These are phyloP conservation scores for Aphyosemion australe DNA, from an alignment of 2,113 vertebrate genomes.

Conservation along the genomic window DNA sequence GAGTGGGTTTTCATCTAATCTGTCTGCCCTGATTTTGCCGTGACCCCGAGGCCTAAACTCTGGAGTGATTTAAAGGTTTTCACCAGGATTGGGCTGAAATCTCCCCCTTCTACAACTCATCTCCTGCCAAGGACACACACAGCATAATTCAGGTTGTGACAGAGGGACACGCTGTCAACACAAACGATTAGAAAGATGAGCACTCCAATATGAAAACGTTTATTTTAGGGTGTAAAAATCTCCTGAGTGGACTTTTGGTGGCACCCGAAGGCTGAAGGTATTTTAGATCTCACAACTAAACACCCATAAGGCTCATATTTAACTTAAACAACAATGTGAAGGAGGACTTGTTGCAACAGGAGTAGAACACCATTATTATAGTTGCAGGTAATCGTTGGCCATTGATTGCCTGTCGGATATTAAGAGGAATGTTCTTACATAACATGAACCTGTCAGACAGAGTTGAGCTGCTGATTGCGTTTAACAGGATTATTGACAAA, in stretches of 20 bases:
- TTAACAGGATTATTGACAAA: not conserved
- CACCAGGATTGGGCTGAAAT: slow-evolving; percentile 54
- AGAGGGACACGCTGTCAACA: slow-evolving; percentile 1
- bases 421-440: not conserved
- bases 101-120: slow-evolving; percentile 56
- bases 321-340: not conserved
- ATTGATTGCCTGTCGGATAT: slow-evolving; percentile 1
- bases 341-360: not conserved
- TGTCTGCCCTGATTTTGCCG: slow-evolving; percentile 31
- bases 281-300: no score
- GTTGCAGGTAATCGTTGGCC: not conserved
- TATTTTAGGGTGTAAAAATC: not conserved
- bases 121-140: slow-evolving; percentile 43
- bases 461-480: not conserved
- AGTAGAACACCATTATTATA: not conserved
- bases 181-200: not conserved
- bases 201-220: not conserved
- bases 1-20: slow-evolving; percentile 57
- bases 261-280: no score
- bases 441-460: slow-evolving; percentile 4
- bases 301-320: no score
- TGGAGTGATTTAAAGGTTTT: slow-evolving; percentile 57
- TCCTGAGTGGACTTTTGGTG: no score
- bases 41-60: slow-evolving; percentile 41
- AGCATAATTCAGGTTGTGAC: slow-evolving; percentile 25